Base-by-base conservation (phyloP, 1,140 invertebrate genomes). In the Orius insidiosus region DNA sequence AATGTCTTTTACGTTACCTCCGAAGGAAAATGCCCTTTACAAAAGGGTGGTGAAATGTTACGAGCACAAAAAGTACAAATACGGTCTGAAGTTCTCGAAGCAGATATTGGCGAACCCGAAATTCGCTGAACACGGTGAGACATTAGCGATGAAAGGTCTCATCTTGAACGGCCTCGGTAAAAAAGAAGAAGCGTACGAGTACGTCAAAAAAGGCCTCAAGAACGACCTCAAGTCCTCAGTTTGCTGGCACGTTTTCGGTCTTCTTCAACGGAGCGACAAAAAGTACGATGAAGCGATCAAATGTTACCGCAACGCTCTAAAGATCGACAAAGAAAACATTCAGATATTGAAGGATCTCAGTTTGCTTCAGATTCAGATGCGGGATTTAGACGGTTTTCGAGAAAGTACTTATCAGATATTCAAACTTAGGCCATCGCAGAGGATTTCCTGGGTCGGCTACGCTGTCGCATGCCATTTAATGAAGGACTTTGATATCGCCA, bases 251-350 rank as follows among this genome's bases (percentile, higher is more conserved):
- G 94, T 98, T 19, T 99, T 93, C 63, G 95, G 95, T 24, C 68
- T 98, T 16, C 67, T 98, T 10, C 85, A 86, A 59, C 73, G 93
- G 51, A 93, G 92, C 33, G 95, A 98, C 62, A 92, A 96, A 63
- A 98, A 98, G 61, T 99, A 98, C 62, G 95, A 98, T 64, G 96
- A 98, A 67, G 95, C 96, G 3, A 98, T 98, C 52, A 98, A 98
- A 65, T 95, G 90, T 64, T 98, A 98, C 62, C 73, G 90, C 45
- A 97, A 97, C 74, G 95, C 95, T n/a, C 72, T 98, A 33, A 95
- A 93, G 65, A 94, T 93, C 85, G 94, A 98, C 62, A 93, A 93
- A 67, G 89, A 96, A 57, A 97, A 98, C 64, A 80, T 98, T 56
- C 94, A 98, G 66, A 98, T 99, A 61, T 68, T 98, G 35, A 71